Evolutionary conservation across 2,797 vertebrate species (phyloP), one percentile per base, ranked within the genome.

Genomic region (Ciconia nigra): DNA sequence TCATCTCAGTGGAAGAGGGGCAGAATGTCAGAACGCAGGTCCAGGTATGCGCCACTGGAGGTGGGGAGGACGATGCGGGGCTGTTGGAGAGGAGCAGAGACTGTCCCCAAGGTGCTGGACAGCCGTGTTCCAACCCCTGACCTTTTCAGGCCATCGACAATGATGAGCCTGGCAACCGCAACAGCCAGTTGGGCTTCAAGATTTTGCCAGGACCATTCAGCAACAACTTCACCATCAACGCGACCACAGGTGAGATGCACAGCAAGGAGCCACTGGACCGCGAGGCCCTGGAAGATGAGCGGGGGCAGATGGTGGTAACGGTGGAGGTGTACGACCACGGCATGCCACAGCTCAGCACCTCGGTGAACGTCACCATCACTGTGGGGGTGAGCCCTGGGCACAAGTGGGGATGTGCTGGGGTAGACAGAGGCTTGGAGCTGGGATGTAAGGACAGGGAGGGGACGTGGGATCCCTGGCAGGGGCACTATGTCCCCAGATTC

Each of bases 251-350:
- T 13, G 33, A 98, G 59, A 96, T 99, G 82, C 96, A 5, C 63
- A 99, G 98, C 95, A 88, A 10, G 0, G 96, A 73, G 26, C 78
- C 83, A 1, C 97, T 99, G 96, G 99, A 99, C 93, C 96, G 98
- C 0, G 99, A 99, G 95, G 98, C 97, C 39, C 69, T 99, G 11
- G 97, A 99, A 22, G 91, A 94, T 1, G 4, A 98, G 35, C 73
- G 61, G 0, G 99, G 99, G 11, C 96, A 67, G 62, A 98, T 99
- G 11, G 80, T 97, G 62, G 95, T 99, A 86, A 98, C 88, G 0
- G 98, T 99, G 83, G 93, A 94, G 0, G 99, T 99, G 59, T 97
- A 98, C 11, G 99, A 99, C 94, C 96, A 96, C 5, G 99, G 99
- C 0, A 3, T 46, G 4, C 98, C 98, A 0, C 52, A 90, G 1